A percentile compares a stretch with the other conserved stretches of the same genome.
phyloP scores from a whole-genome alignment of 1,140 invertebrate genomes.

The Drosophila nannoptera region DNA sequence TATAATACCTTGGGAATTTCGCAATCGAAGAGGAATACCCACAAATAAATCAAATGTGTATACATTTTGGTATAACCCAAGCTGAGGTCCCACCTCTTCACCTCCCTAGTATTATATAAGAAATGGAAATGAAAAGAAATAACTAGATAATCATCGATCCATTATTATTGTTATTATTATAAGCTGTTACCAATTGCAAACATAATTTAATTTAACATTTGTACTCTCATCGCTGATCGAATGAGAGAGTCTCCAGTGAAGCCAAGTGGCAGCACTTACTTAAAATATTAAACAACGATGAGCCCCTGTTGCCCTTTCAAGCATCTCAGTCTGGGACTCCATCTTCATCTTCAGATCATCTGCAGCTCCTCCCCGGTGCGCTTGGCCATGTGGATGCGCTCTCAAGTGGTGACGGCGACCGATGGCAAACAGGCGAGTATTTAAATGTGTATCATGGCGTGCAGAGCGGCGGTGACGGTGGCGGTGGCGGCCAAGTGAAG shows the following conservation, averaged over 20 bases:
- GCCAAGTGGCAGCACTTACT: slow-evolving; percentile 68
- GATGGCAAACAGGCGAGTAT: slow-evolving; percentile 59
- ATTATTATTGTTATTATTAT: too few species aligned
- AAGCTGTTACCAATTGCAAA: too few species aligned
- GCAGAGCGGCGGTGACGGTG: slow-evolving; percentile 47
- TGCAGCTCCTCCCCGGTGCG: slow-evolving; percentile 24
- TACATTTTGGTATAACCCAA: too few species aligned
- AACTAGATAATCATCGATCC: too few species aligned
- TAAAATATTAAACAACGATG: slow-evolving; percentile 73
- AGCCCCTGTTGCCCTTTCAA: slow-evolving; percentile 66
- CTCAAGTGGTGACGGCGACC: slow-evolving; percentile 62
- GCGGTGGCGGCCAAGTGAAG: slow-evolving; percentile 66
- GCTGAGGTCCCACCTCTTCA: too few species aligned
- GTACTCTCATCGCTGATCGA: not conserved
- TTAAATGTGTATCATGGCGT: slow-evolving; percentile 75
- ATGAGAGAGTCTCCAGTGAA: slow-evolving; percentile 19
- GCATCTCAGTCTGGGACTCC: slow-evolving; percentile 34
- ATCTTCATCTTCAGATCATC: slow-evolving; percentile 41
- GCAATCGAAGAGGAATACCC: too few species aligned
- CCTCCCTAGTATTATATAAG: too few species aligned
- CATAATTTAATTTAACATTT: too few species aligned
- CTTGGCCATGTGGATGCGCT: slow-evolving; percentile 36
- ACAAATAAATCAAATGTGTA: too few species aligned
- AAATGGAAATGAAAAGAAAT: too few species aligned
- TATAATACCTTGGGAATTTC: not conserved